These are phyloP conservation scores for Haliclona indistincta DNA, from an alignment of 37 sponge, comb jelly and placozoan species.

Conservation along the genomic window DNA sequence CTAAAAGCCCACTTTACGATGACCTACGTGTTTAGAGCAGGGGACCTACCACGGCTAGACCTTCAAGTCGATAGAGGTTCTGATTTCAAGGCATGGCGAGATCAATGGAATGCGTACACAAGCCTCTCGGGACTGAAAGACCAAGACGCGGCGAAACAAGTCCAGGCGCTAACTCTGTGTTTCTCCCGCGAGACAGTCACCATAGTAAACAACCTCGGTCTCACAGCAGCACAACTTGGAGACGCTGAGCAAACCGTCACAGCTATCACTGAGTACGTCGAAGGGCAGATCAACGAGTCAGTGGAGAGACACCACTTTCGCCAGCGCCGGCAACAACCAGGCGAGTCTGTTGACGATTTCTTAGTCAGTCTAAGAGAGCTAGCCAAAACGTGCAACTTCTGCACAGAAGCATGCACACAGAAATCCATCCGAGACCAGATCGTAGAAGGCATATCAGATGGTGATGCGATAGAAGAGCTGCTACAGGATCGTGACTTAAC, in stretches of 20 bases:
- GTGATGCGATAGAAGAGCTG: slow-evolving; percentile 19
- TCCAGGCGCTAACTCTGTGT: slow-evolving; percentile 35
- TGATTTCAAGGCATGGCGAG: not conserved
- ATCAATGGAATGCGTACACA: slow-evolving; percentile 19
- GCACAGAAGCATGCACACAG: slow-evolving; percentile 15
- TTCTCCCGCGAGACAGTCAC: slow-evolving; percentile 29
- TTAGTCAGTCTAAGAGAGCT: slow-evolving; percentile 28
- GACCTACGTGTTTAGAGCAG: not conserved
- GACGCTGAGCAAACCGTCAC: not conserved
- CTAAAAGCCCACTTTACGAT: not conserved
- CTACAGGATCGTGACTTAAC: slow-evolving; percentile 6
- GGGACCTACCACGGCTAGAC: slow-evolving; percentile 1
- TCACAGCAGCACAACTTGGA: slow-evolving; percentile 15
- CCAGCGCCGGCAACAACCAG: slow-evolving; percentile 9
- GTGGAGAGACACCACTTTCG: slow-evolving; percentile 16
- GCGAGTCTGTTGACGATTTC: slow-evolving; percentile 34
- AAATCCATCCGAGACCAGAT: slow-evolving; percentile 33
- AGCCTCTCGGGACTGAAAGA: slow-evolving; percentile 33
- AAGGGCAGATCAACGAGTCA: slow-evolving; percentile 30
- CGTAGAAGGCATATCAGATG: slow-evolving; percentile 17
- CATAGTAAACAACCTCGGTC: slow-evolving; percentile 42
- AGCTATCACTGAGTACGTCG: not conserved
- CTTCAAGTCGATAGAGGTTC: not conserved
- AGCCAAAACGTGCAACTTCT: slow-evolving; percentile 42
- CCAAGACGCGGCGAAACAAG: slow-evolving; percentile 4